Evolutionary conservation across 2,797 vertebrate genomes (phyloP), one percentile per base, ranked within the genome.

Genomic region (Pseudotriccus pelzelni): DNA sequence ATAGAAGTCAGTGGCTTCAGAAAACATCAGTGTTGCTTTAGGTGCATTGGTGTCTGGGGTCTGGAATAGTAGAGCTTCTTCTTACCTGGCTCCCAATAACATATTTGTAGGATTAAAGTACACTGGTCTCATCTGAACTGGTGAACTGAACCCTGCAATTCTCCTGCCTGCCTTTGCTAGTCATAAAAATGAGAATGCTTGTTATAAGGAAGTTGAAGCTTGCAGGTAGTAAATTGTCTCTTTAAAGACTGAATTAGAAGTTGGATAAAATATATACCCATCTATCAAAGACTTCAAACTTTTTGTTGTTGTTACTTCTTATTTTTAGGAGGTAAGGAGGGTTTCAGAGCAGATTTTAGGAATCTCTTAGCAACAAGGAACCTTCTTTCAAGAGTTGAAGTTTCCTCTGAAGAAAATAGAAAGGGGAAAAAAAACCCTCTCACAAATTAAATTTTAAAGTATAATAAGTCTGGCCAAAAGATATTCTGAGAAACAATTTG

Each of bases 371-470:
- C 80, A 92, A 70, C 18, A 21, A 60, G 44, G 15, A 87, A 36
- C 21, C 22, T 58, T 94, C 69, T 93, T 91, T 94, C 49, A 78
- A 49, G 93, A 96, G 56, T 1, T 72, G 41, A 91, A 67, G 28
- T 22, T 89, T 41, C 52, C 19, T 53, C 53, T 55, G 58, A 78
- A 91, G 87, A 81, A 95, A 93, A 88, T 62, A 75, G 47, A 39
- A 78, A 52, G 10, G 2, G 3, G 18, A 28, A 47, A 72, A 75
- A 53, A 59, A 37, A 1, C 1, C 13, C 24, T 63, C n/a, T 87
- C 3, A 2, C 68, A 94, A 95, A 91, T 92, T 92, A 89, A 89
- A 93, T 96, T 96, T 96, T 94, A 72, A 97, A 97, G 79, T 94
- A 75, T 96, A 92, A 87, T 63, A 89, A 87, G 87, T 67, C 89